Evolutionary conservation across 2,113 vertebrate genomes (phyloP).

Genomic region (Eretmochelys imbricata): DNA sequence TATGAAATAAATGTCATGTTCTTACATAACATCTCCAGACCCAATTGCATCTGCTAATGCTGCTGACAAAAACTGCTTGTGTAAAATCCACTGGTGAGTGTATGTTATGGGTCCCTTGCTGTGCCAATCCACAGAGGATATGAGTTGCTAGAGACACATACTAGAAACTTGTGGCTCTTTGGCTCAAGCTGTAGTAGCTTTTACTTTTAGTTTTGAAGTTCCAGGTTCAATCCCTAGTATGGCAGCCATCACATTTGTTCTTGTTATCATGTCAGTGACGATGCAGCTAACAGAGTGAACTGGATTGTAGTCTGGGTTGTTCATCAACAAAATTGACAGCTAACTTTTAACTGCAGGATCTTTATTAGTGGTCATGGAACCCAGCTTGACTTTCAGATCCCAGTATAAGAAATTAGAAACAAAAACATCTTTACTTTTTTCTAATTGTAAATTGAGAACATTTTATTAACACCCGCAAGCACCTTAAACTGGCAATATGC

Average conservation of each 20-base stretch:
- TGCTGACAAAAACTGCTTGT: background rate
- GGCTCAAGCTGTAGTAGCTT: background rate
- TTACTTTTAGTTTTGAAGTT: background rate
- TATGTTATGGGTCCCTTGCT: background rate
- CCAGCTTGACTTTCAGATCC: background rate
- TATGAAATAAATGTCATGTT: background rate
- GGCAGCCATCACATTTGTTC: background rate
- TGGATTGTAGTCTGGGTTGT: background rate
- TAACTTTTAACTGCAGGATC: background rate
- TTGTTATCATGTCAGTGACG: rapidly evolving
- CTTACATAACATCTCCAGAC: background rate
- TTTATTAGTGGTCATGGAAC: background rate
- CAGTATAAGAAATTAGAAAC: background rate
- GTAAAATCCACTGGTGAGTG: background rate
- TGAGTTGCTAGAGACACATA: background rate
- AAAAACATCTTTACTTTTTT: background rate
- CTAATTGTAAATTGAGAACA: background rate
- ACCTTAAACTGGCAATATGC: background rate
- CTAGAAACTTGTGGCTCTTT: background rate
- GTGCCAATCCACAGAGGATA: background rate
- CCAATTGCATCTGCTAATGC: background rate
- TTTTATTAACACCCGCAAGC: background rate
- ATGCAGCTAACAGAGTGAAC: background rate
- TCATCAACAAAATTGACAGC: background rate
- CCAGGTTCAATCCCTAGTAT: background rate